Base-by-base conservation (phyloP, 2,888 invertebrate species). In the Volucella inanis region DNA sequence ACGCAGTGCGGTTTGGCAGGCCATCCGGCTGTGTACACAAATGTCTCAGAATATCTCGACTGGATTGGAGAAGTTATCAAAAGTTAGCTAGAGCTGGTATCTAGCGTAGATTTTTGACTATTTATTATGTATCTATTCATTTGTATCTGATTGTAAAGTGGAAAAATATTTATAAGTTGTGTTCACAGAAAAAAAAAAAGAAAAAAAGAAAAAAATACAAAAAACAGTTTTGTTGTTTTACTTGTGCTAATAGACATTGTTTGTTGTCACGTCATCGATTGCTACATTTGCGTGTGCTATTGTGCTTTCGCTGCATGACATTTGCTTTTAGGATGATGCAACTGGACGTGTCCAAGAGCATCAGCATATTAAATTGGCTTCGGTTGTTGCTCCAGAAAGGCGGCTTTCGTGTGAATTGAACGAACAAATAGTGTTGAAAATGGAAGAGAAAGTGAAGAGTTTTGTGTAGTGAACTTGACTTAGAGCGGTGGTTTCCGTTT, bases 1-100 rank as follows among this genome's bases (percentile, higher is more conserved):
- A 93, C 93, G 0, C 94, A 94, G 1, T 95, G 94, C 74, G 96
- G 95, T 0, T 93, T 93, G 88, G 93, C 94, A n/a, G 94, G 94
- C 0, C 94, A 94, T 90, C 95, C 95, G 0, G 95, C 94, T 39
- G 94, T 96, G 0, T 95, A 95, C 88, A 95, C 95, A 2, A 94
- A 93, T 15, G 94, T 95, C 1, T 91, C 93, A 0, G 92, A 92
- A 31, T 95, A 95, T 88, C 79, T 93, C 0, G 93, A 94, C 82
- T 96, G 96, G 96, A 95, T 96, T 88, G 88, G 87, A 43, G 80
- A 87, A 59, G 88, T 89, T 38, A 68, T 88, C 18, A 82, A 81
- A 72, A 85, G 81, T 31, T 85, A 81, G 59, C 79, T 54, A 15
- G 10, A 80, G 45, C 14, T 22, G 39, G 31, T 15, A 43, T 41